Conservation (phyloP, 2,888 invertebrate species). For the Drosophila flavopinicola region DNA sequence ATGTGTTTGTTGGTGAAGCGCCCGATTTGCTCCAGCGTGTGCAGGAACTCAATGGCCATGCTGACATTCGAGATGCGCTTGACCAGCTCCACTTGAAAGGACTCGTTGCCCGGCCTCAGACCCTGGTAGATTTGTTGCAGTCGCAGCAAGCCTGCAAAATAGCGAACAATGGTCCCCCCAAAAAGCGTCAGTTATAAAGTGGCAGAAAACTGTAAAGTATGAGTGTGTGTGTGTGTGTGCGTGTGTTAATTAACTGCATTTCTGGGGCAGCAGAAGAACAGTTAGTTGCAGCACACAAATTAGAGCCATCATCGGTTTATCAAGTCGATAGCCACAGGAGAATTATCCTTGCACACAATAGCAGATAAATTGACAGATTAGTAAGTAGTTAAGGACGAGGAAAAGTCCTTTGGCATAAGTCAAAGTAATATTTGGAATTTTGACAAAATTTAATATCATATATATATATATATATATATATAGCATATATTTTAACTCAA, state of each 20-base stretch:
- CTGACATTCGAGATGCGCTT: conserved; percentile 94
- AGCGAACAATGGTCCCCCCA: not conserved
- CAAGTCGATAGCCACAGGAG: not conserved
- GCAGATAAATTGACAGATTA: not conserved
- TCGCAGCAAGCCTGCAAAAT: conserved; percentile 90
- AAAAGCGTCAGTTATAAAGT: not conserved
- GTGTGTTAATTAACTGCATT: conserved; percentile 14
- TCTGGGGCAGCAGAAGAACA: not conserved
- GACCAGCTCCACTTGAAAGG: conserved; percentile 94
- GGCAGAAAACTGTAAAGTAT: not conserved
- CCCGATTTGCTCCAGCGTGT: conserved; percentile 92
- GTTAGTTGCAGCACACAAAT: not conserved
- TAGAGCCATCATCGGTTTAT: not conserved
- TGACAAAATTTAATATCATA: no score
- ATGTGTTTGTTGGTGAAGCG: conserved; percentile 95
- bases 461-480: no score
- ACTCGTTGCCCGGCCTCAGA: conserved; percentile 92
- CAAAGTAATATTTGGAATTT: no score
- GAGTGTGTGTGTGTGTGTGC: not conserved
- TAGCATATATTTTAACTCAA: no score
- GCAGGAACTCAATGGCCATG: conserved; percentile 94
- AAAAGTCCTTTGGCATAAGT: no score
- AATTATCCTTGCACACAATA: not conserved
- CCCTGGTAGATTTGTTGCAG: conserved; percentile 97
- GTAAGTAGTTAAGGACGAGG: not conserved